Conservation (phyloP, 2,113 vertebrate genomes). For the Dinomys branickii region DNA sequence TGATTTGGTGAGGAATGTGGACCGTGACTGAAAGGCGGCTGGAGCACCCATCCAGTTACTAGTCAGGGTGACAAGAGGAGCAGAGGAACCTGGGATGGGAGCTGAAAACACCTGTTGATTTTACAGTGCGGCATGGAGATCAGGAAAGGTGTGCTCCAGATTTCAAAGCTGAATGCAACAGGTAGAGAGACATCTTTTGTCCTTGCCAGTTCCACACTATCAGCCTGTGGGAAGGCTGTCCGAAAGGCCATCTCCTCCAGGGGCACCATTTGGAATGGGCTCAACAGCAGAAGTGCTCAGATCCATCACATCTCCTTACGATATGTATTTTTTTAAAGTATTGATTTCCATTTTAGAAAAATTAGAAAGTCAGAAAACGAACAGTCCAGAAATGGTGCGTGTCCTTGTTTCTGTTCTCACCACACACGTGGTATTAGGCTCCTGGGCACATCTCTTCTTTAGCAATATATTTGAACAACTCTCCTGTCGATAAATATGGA, state of each 20-base stretch:
- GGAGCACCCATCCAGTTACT: neutral
- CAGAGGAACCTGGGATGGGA: neutral
- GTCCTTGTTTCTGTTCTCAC: neutral
- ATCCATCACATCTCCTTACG: neutral
- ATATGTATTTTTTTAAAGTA: neutral
- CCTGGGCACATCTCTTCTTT: neutral
- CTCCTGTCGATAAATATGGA: neutral
- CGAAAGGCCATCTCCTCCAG: neutral
- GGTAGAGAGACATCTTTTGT: rapidly evolving
- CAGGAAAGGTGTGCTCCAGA: neutral
- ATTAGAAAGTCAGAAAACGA: neutral
- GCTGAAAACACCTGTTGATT: neutral
- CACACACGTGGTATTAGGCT: neutral
- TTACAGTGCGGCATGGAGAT: neutral
- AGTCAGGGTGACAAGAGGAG: neutral
- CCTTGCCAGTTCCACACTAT: too few species aligned
- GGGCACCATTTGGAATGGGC: neutral
- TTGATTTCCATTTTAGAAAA: constrained; percentile 49
- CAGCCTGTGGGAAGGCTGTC: too few species aligned
- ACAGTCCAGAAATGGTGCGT: neutral
- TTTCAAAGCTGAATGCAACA: neutral
- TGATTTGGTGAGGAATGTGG: rapidly evolving
- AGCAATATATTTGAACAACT: neutral
- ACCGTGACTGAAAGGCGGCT: neutral
- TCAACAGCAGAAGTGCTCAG: neutral